phyloP scores from a whole-genome alignment of 2,888 invertebrate species.

The Athalia cordata region DNA sequence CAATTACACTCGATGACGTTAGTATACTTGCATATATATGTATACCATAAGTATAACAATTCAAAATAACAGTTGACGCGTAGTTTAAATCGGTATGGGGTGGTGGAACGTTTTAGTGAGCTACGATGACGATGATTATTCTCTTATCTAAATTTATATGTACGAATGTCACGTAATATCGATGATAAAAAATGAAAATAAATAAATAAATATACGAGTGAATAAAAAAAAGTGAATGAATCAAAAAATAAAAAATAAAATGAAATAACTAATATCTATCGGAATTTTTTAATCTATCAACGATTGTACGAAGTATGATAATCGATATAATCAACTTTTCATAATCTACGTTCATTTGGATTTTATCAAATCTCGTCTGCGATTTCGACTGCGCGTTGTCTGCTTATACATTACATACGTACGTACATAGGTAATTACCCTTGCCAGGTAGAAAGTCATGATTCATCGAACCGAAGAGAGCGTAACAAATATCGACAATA shows the following conservation, averaged over 20 bases:
- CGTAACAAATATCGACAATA: background rate
- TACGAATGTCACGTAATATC: background rate
- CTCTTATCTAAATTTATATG: slow-evolving; percentile 8
- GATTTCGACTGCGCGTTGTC: no score
- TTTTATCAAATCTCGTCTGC: no score
- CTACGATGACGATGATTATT: background rate
- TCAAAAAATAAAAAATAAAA: background rate
- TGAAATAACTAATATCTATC: no score
- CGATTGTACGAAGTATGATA: no score
- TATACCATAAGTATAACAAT: background rate
- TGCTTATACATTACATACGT: no score
- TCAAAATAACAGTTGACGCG: background rate
- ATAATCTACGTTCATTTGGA: background rate
- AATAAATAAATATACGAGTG: background rate
- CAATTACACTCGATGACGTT: background rate
- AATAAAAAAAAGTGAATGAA: background rate
- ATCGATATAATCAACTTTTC: no score
- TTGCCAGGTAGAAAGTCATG: slow-evolving; percentile 7
- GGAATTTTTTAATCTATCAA: no score
- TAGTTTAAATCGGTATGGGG: background rate
- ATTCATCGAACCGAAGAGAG: slow-evolving; percentile 2
- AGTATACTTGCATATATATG: background rate
- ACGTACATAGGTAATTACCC: no score
- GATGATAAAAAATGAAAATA: background rate
- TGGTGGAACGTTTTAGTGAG: background rate